Percentiles rank a stretch among this genome's conserved stretches.
These are phyloP conservation scores for Coremacera marginata DNA, from an alignment of 2,888 invertebrate genomes.

Conservation along the genomic window DNA sequence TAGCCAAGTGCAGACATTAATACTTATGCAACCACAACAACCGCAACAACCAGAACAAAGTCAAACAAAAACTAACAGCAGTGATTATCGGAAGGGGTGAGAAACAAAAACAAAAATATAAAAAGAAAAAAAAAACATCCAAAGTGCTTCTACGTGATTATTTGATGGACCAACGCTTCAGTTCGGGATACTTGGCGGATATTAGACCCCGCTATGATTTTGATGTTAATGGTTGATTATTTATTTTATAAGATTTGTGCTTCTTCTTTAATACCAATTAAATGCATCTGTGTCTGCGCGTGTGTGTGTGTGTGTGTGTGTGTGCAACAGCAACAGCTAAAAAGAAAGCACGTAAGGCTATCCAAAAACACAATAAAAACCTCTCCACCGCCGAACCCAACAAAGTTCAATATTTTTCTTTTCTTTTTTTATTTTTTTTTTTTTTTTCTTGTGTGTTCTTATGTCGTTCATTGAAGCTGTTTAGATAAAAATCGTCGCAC, in stretches of 20 bases:
- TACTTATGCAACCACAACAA: background rate
- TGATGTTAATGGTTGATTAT: slow-evolving; percentile 29
- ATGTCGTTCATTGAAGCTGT: background rate
- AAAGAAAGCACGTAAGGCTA: slow-evolving; percentile 17
- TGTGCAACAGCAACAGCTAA: background rate
- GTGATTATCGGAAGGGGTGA: background rate
- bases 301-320: background rate
- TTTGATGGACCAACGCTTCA: slow-evolving; percentile 5
- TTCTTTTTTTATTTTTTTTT: no score
- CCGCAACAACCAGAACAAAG: background rate
- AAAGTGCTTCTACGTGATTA: slow-evolving; percentile 29
- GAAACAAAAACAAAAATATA: background rate
- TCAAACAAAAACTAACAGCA: background rate
- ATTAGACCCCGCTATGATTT: slow-evolving; percentile 13
- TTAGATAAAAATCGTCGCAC: slow-evolving; percentile 26
- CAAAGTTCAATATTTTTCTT: background rate
- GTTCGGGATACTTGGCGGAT: background rate
- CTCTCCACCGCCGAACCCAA: background rate
- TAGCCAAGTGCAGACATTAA: background rate
- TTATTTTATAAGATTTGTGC: slow-evolving; percentile 20
- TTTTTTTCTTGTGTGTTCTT: no score
- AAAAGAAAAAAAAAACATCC: background rate
- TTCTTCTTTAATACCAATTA: slow-evolving; percentile 15
- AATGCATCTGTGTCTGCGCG: background rate
- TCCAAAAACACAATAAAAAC: slow-evolving; percentile 13